phyloP scores from a whole-genome alignment of 2,113 vertebrate species.

The Tachuris rubrigastra region DNA sequence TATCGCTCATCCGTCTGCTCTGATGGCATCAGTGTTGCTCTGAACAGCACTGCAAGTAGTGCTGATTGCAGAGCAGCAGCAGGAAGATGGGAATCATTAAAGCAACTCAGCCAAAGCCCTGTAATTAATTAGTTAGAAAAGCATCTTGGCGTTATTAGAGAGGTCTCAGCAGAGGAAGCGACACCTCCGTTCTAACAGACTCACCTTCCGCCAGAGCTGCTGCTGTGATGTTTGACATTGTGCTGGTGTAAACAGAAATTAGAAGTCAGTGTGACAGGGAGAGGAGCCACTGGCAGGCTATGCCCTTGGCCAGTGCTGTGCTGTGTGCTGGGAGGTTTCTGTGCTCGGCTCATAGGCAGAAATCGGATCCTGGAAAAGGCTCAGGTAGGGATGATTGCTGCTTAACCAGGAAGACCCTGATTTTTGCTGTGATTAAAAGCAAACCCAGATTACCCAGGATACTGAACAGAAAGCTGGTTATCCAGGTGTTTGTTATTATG shows the following conservation, averaged over 20 bases:
- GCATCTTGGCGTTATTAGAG: constrained; percentile 41
- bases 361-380: constrained; percentile 14
- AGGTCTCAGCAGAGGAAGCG: constrained; percentile 41
- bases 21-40: constrained; percentile 14
- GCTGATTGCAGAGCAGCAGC: constrained; percentile 69
- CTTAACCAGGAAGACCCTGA: neutral
- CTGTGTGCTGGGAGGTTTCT: neutral
- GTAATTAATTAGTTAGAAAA: constrained; percentile 71
- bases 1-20: neutral
- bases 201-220: constrained; percentile 13
- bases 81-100: constrained; percentile 65
- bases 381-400: neutral
- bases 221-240: constrained; percentile 39
- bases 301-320: neutral
- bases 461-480: neutral
- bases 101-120: constrained; percentile 44
- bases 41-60: constrained; percentile 50
- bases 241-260: constrained; percentile 47
- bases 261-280: constrained; percentile 1
- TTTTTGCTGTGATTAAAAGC: constrained; percentile 19
- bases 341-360: neutral
- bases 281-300: neutral
- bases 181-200: constrained; percentile 1
- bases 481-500: neutral
- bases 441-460: neutral